These are phyloP conservation scores for Cheracebus regulus DNA, from an alignment of 2,797 vertebrate species.

Conservation along the genomic window DNA sequence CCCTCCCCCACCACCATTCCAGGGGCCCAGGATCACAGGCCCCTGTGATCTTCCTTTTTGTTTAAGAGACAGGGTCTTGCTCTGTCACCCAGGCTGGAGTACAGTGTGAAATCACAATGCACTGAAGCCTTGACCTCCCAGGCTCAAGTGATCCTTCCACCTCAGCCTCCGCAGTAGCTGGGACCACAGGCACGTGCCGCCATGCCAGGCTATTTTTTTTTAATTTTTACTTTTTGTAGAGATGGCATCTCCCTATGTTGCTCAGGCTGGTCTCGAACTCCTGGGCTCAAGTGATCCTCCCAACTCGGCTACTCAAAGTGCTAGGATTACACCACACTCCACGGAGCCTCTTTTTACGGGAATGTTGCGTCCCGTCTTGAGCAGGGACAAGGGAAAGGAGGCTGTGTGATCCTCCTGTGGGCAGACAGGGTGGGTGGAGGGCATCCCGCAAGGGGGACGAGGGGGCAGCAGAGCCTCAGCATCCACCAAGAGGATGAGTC, in stretches of 20 bases:
- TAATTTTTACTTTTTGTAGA: neutral
- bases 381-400: neutral
- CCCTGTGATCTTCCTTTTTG: no score
- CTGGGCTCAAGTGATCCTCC: neutral
- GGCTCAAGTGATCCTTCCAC: no score
- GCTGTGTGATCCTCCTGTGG: neutral
- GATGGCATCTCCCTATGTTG: neutral
- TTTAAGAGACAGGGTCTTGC: no score
- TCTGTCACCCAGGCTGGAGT: no score
- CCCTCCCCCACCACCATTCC: neutral
- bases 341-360: neutral
- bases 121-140: no score
- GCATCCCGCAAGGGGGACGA: neutral
- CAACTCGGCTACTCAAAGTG: neutral
- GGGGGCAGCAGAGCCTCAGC: neutral
- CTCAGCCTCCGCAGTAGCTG: no score
- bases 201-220: neutral
- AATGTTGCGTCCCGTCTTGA: neutral
- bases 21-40: neutral
- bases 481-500: neutral
- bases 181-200: no score
- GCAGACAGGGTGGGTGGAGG: rapidly evolving
- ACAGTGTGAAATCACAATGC: no score
- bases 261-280: neutral
- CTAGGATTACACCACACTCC: neutral